A percentile compares a stretch with the other conserved stretches of the same genome.
Conservation (phyloP, 2,888 invertebrate species). For the Nebria brevicollis region DNA sequence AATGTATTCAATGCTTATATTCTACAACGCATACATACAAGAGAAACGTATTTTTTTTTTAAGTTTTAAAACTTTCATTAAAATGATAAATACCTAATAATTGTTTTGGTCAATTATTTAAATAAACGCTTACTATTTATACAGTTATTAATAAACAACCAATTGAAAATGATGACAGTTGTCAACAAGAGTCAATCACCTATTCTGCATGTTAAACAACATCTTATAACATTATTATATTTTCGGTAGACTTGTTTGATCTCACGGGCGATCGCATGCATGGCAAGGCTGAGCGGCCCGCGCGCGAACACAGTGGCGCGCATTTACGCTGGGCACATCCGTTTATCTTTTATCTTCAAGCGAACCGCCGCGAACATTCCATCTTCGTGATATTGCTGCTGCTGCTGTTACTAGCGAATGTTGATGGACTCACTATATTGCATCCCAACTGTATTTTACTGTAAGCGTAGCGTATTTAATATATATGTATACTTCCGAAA, state of each 20-base stretch:
- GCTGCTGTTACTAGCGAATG: not conserved
- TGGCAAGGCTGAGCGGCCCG: not conserved
- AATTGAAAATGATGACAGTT: not conserved
- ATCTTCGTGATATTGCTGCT: not conserved
- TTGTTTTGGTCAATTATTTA: not conserved
- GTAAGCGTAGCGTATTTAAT: not conserved
- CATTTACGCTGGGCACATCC: not conserved
- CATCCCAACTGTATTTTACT: not conserved
- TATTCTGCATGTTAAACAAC: not conserved
- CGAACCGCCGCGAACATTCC: not conserved
- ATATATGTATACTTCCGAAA: no score
- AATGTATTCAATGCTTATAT: no score
- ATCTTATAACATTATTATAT: constrained; percentile 1
- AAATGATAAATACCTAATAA: not conserved
- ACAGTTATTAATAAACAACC: not conserved
- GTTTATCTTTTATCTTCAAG: not conserved
- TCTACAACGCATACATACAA: no score
- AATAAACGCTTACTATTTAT: not conserved
- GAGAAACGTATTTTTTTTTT: no score
- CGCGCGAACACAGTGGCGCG: constrained; percentile 1
- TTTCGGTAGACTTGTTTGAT: not conserved
- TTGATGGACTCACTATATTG: not conserved
- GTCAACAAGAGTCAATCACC: not conserved
- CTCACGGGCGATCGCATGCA: not conserved
- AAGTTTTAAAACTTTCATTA: no score